Evolutionary conservation across 2,797 vertebrate species (phyloP), one percentile per base, ranked within the genome.

Genomic region (Martes flavigula): DNA sequence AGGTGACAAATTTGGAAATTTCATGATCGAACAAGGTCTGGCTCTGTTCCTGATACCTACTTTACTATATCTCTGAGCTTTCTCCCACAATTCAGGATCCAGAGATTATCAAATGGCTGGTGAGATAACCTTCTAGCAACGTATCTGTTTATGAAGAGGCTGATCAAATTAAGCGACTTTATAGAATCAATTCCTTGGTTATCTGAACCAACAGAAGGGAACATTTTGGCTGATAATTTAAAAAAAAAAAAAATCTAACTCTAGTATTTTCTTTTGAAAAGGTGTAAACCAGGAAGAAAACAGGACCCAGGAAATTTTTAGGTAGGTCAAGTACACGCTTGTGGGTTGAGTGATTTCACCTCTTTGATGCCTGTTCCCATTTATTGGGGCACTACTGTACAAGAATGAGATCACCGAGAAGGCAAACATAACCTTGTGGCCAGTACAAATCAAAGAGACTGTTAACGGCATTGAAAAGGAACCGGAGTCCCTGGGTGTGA

Each of bases 391-490:
- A 92, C 35, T 9, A 73, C n/a, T 73, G 54, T 75, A 48, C 8
- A 48, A 81, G 70, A 92, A 62, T 46, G 79, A 96, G 86, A 92
- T 93, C 64, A 48, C 25, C 12, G 60, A 25, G 64, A 96, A 88
- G 58, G 86, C 73, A 95, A 90, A 92, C 43, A 83, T 5, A 96
- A 93, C 43, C 56, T 94, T 75, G 84, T 90, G 64, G 91, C 38
- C 72, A 96, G 95, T 66, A 84, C 66, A 96, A 87, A 66, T 48
- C 75, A 89, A 66, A 96, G 64, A 77, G 30, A 90, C 54, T 93
- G 60, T 68, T 87, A 94, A 83, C 5, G 10, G 64, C 15, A 23
- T 48, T 88, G 79, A 89, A 94, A 79, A 88, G 86, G 48, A 92
- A 92, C 81, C 13, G 32, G 75, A 95, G 87, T 77, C 32, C 40